These are phyloP conservation scores for Gavia stellata DNA, from an alignment of 2,113 vertebrate genomes.

Conservation along the genomic window DNA sequence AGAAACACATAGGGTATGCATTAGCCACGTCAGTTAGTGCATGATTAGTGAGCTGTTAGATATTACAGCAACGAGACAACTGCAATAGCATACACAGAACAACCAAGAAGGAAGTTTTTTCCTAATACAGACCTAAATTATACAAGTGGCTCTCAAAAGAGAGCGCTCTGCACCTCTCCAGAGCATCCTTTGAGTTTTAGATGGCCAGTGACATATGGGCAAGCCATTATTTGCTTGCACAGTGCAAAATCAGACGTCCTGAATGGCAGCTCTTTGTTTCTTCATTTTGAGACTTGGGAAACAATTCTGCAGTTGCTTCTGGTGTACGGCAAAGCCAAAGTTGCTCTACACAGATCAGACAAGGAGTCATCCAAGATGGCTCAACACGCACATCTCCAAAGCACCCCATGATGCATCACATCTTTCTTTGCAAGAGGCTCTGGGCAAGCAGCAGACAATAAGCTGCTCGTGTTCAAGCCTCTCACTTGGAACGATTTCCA, in stretches of 20 bases:
- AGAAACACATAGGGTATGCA: neutral
- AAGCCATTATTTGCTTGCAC: neutral
- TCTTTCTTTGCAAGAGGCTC: neutral
- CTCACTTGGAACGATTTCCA: neutral
- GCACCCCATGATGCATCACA: rapidly evolving
- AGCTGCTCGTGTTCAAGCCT: neutral
- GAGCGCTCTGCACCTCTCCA: neutral
- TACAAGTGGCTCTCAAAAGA: neutral
- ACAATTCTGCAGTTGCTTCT: neutral
- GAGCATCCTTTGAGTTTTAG: neutral
- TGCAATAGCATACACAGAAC: neutral
- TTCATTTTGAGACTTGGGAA: neutral
- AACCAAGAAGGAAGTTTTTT: neutral
- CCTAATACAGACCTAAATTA: neutral
- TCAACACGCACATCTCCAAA: neutral
- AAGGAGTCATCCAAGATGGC: neutral
- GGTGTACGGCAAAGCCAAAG: neutral
- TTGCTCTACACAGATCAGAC: neutral
- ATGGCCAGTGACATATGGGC: neutral
- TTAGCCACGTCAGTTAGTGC: neutral
- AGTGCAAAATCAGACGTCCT: neutral
- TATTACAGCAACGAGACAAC: neutral
- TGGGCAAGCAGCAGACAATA: neutral
- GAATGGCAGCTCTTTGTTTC: neutral
- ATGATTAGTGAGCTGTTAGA: neutral